Base-by-base conservation (phyloP, 1,140 invertebrate species). In the Trachymyrmex septentrionalis region DNA sequence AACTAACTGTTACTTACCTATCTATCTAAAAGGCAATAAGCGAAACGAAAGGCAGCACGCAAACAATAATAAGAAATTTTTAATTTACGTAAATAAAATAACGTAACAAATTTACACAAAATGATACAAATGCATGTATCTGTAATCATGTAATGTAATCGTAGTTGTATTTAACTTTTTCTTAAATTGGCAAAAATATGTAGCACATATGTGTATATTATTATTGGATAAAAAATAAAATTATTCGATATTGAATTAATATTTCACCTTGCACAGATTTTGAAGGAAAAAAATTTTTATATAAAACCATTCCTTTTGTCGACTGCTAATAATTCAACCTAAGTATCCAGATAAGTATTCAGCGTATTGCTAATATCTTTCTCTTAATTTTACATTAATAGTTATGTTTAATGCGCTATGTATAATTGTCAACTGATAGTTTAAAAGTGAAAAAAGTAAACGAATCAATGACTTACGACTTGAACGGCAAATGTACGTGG, bases 401-500 rank as follows among this genome's bases (percentile, higher is more conserved):
- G 3, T 61, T 61, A 76, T n/a, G 30, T 63, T 38, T 10, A 55
- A 34, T 73, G 2, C 63, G 34, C 3, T 24, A 12, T 14, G n/a
- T 55, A 57, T 77, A 19, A 50, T 72, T 53, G n/a, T 77, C 12
- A 44, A 48, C 2, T 44, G 24, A 77, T 1, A 64, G 9, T 48
- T 5, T 0, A 38, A 75, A 6, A 44, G 21, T 38, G 3, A 66
- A 48, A 66, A 66, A 7, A 78, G 38, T 44, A 10, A 2, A 44
- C 14, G 27, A 3, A 34, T 50, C 4, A 21, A 4, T 27, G 16
- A 81, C 77, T 81, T 71, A 81, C 77, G 27, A 75, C 72, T 71
- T 75, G 76, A 59, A 71, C 66, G 75, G 66, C 71, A n/a, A 14
- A 0, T 19, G 24, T 57, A 76, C 50, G 69, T 78, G 34, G 10